Conservation (phyloP, 1,140 invertebrate species). For the Grapholita molesta region DNA sequence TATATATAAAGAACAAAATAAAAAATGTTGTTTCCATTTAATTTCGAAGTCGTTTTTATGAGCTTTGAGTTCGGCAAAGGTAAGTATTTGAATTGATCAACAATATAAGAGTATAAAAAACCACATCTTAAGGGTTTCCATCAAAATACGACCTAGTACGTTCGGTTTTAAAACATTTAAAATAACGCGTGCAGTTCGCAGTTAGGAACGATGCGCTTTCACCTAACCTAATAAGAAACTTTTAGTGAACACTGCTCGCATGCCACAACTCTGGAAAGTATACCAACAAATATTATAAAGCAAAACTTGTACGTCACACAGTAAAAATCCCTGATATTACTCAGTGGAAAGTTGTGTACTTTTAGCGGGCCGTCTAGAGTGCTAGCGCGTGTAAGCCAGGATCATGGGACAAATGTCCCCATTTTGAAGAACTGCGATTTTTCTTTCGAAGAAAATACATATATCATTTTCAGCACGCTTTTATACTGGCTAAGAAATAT, state of each 20-base stretch:
- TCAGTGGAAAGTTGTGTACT: background rate
- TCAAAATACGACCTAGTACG: too few species aligned
- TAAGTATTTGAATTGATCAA: too few species aligned
- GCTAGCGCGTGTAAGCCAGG: background rate
- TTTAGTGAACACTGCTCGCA: background rate
- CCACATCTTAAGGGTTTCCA: too few species aligned
- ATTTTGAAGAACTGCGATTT: background rate
- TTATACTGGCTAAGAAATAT: background rate
- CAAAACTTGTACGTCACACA: background rate
- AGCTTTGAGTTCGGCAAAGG: too few species aligned
- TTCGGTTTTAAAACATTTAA: too few species aligned
- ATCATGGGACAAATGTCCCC: background rate
- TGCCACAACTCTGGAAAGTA: background rate
- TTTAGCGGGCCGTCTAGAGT: background rate
- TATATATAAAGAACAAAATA: too few species aligned
- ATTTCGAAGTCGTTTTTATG: too few species aligned
- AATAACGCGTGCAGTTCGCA: background rate
- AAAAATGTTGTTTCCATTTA: too few species aligned
- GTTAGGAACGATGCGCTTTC: background rate
- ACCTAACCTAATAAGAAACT: background rate
- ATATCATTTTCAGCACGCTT: background rate
- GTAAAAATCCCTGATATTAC: background rate
- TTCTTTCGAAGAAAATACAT: background rate
- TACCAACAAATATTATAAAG: background rate
- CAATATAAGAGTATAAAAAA: too few species aligned